Evolutionary conservation across 1,140 invertebrate species (phyloP).

Genomic region (Pseudomyrmex flavicornis): DNA sequence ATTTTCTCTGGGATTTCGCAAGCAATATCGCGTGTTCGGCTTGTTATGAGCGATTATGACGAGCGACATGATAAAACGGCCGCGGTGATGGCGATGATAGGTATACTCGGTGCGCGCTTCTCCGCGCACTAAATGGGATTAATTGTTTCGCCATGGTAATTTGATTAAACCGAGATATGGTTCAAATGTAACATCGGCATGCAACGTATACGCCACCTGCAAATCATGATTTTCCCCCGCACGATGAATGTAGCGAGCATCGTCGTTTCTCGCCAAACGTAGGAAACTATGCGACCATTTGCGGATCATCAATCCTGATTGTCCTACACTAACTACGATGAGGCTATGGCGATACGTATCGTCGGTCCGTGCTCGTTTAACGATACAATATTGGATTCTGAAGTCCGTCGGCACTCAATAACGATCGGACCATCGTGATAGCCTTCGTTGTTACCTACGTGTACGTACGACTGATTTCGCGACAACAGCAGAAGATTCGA

Average conservation of each 20-base stretch:
- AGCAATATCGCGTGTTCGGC: neutral
- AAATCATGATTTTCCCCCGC: slow-evolving; percentile 70
- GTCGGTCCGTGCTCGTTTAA: slow-evolving; percentile 43
- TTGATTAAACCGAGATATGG: slow-evolving; percentile 62
- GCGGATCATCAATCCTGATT: slow-evolving; percentile 70
- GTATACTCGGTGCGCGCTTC: neutral
- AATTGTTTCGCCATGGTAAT: slow-evolving; percentile 67
- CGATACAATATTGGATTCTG: slow-evolving; percentile 56
- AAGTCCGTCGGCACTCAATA: slow-evolving; percentile 27
- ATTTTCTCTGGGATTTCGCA: slow-evolving; percentile 19
- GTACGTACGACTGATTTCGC: neutral
- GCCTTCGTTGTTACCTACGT: slow-evolving; percentile 3
- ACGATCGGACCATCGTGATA: slow-evolving; percentile 35
- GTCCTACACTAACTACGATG: slow-evolving; percentile 1
- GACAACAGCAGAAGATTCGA: slow-evolving; percentile 17
- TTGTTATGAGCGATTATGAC: slow-evolving; percentile 34
- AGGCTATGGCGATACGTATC: slow-evolving; percentile 32
- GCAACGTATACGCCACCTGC: slow-evolving; percentile 56
- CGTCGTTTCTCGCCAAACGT: slow-evolving; percentile 40
- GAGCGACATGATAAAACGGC: slow-evolving; percentile 38
- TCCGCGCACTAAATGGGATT: slow-evolving; percentile 56
- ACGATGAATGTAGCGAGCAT: neutral
- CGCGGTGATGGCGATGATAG: slow-evolving; percentile 2
- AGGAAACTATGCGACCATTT: slow-evolving; percentile 61
- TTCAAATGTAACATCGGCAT: neutral